These are phyloP conservation scores for Coenonympha arcania DNA, from an alignment of 2,888 invertebrate species.

Conservation along the genomic window DNA sequence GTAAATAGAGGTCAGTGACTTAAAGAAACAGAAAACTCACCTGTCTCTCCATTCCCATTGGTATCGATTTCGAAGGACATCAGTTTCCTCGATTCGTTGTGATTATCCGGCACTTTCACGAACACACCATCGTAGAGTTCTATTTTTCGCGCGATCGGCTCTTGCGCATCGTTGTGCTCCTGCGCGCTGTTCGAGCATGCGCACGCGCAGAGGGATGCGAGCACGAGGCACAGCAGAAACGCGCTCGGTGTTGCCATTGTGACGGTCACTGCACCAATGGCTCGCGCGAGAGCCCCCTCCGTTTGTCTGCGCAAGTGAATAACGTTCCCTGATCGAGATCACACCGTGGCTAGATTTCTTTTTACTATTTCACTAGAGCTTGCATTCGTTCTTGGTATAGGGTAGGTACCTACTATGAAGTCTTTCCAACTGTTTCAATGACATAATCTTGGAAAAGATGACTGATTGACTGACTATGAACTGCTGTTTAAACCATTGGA, in stretches of 20 bases:
- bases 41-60: conserved; percentile 40
- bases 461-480: too few relatives aligned
- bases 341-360: conserved; percentile 15
- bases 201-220: conserved; percentile 33
- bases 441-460: too few relatives aligned
- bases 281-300: conserved; percentile 35
- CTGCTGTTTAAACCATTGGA: too few relatives aligned
- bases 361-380: conserved; percentile 5
- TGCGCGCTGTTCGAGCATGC: conserved; percentile 6
- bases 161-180: conserved; percentile 5
- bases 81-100: conserved; percentile 40
- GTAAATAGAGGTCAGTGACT: too few relatives aligned
- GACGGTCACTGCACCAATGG: conserved; percentile 43
- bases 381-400: too few relatives aligned
- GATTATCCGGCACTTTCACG: conserved; percentile 45
- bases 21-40: conserved; percentile 33
- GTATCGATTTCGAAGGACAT: conserved; percentile 55
- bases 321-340: conserved; percentile 20
- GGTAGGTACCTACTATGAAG: too few relatives aligned
- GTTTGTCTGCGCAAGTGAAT: conserved; percentile 19
- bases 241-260: conserved; percentile 49
- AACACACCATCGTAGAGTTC: conserved; percentile 55
- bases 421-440: too few relatives aligned
- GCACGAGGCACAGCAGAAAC: conserved; percentile 24
- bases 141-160: conserved; percentile 34